These are phyloP conservation scores for Gnathonemus longibarbis DNA, from an alignment of 2,113 vertebrate species.

Conservation along the genomic window DNA sequence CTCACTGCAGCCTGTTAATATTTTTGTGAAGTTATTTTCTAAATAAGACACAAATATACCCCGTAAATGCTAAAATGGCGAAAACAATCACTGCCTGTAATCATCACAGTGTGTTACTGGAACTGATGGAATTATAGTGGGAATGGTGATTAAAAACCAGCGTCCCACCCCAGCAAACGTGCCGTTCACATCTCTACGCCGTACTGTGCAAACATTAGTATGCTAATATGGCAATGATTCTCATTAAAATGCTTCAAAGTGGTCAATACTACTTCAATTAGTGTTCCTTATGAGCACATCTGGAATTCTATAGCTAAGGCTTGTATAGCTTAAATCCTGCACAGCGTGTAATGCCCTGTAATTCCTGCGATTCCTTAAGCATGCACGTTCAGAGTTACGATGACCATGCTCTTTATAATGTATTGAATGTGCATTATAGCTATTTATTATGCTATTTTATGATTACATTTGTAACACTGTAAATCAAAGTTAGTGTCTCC, in stretches of 20 bases:
- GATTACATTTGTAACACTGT: not conserved
- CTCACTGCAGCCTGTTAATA: not conserved
- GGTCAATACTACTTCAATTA: not conserved
- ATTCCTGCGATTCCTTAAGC: not conserved
- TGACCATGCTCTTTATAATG: not conserved
- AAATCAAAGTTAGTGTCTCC: not conserved
- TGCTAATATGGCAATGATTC: not conserved
- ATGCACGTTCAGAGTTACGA: conserved; percentile 2
- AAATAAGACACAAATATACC: not conserved
- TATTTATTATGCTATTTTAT: not conserved
- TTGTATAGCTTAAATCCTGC: not conserved
- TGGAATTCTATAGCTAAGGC: not conserved
- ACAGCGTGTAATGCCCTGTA: not conserved
- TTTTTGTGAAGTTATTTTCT: not conserved
- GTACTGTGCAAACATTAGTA: not conserved
- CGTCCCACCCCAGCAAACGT: not conserved
- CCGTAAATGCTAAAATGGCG: not conserved
- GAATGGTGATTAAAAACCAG: not conserved
- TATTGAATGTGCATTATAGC: not conserved
- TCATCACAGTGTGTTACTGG: not conserved
- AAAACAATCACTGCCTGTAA: not conserved
- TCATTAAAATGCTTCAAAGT: not conserved
- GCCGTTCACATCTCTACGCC: not conserved
- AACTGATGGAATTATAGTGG: not conserved
- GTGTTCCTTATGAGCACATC: not conserved